Evolutionary conservation across 2,797 vertebrate genomes (phyloP).

Genomic region (Denticeps clupeoides): DNA sequence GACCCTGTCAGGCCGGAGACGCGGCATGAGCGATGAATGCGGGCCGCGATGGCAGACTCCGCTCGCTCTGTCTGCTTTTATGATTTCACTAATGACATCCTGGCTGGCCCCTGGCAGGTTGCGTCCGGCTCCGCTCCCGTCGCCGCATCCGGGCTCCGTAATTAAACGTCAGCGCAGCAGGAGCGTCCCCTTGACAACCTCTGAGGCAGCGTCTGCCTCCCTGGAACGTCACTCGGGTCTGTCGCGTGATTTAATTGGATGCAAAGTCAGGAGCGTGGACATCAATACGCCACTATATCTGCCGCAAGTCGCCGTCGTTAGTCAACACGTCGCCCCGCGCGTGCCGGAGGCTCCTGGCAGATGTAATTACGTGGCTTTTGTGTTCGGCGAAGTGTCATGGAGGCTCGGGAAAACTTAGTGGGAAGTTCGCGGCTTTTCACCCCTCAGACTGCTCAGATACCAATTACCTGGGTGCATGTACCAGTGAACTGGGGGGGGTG

Average conservation of each 20-base stretch:
- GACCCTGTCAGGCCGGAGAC: neutral
- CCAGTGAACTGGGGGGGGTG: too few species aligned
- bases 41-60: too few species aligned
- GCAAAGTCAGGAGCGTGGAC: slow-evolving; percentile 50
- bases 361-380: slow-evolving; percentile 57
- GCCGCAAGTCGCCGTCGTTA: slow-evolving; percentile 57
- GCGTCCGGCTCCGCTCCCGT: too few species aligned
- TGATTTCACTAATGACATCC: neutral
- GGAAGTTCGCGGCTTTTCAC: too few species aligned
- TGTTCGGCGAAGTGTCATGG: too few species aligned
- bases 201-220: neutral
- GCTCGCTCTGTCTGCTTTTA: neutral
- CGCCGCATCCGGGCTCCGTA: neutral
- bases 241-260: slow-evolving; percentile 66
- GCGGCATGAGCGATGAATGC: too few species aligned
- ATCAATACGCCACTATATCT: slow-evolving; percentile 48
- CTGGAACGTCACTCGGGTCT: too few species aligned
- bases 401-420: too few species aligned
- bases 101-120: too few species aligned
- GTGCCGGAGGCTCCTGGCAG: slow-evolving; percentile 53
- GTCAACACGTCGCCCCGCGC: slow-evolving; percentile 52
- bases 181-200: slow-evolving; percentile 16
- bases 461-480: too few species aligned
- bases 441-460: too few species aligned
- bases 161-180: neutral